Evolutionary conservation across 1,140 invertebrate species (phyloP), one percentile per base, ranked within the genome.

Genomic region (Pinna nobilis): DNA sequence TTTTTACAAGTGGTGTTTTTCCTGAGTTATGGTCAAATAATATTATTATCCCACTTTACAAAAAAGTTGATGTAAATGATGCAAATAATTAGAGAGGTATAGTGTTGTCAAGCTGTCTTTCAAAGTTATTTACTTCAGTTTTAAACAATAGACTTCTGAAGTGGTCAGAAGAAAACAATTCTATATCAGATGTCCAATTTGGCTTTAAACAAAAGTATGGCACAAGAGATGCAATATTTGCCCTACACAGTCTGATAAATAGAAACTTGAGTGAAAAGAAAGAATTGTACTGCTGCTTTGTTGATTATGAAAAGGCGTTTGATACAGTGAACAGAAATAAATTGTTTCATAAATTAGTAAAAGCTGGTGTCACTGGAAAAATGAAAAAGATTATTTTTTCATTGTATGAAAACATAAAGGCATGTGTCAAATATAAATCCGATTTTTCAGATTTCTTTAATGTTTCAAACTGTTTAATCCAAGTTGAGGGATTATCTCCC

Each of bases 21-120:
- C 73, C 73, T 28, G 37, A 63, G 50, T 4, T n/a, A 28, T 76
- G 73, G 77, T 65, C 57, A 30, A 50, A 68, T n/a, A 64, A 64
- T 68, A 41, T 76, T 55, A 69, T 78, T 25, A 59, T 76, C 3
- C 73, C 68, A 50, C 32, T 78, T 20, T 66, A 49, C 44, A 78
- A 76, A 78, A 76, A 72, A 51, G 51, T 63, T 30, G 23, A 47
- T 47, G 33, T 20, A 9, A 60, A 73, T 51, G 57, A 71, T 20
- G 32, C 57, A 11, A 68, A 67, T 32, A 79, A 69, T 69, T 76
- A 79, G 55, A 59, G 47, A 53, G 77, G 77, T 9, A 79, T 79
- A 37, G 64, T 73, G 9, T 57, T 72, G 15, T 6, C 74, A 3
- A 70, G 66, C 35, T 51, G 47, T 41, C 28, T 77, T 23, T 39